These are phyloP conservation scores for Pseudorasbora parva DNA, from an alignment of 2,113 vertebrate species.

Conservation along the genomic window DNA sequence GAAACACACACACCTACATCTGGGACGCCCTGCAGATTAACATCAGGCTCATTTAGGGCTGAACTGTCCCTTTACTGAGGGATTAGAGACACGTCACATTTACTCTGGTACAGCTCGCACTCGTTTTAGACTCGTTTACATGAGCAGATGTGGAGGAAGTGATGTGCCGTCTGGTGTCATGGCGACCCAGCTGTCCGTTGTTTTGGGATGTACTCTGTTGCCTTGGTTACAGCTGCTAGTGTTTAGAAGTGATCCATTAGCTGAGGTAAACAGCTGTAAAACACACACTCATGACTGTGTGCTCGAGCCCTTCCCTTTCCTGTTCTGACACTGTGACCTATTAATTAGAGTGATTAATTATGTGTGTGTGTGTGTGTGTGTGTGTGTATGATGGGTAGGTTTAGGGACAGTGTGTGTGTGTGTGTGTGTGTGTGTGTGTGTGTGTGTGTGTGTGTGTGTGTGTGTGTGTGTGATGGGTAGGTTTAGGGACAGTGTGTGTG, in stretches of 20 bases:
- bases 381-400: too few species aligned
- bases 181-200: slow-evolving; percentile 66
- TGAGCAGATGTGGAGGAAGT: slow-evolving; percentile 25
- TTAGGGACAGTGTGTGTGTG: too few species aligned
- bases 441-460: too few species aligned
- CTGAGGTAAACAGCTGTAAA: slow-evolving; percentile 54
- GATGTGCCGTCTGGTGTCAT: slow-evolving; percentile 50
- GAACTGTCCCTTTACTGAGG: too few species aligned
- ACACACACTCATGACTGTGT: slow-evolving; percentile 3
- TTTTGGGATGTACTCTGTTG: slow-evolving; percentile 68
- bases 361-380: slow-evolving; percentile 19
- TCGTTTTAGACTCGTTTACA: neutral
- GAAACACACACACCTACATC: too few species aligned
- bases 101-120: neutral
- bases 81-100: too few species aligned
- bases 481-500: too few species aligned
- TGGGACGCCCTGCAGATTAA: too few species aligned
- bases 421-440: too few species aligned
- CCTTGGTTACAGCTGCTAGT: slow-evolving; percentile 59
- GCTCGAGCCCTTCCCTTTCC: slow-evolving; percentile 36
- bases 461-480: too few species aligned
- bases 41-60: too few species aligned
- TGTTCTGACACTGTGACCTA: neutral
- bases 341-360: neutral
- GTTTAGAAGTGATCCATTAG: slow-evolving; percentile 65